phyloP scores from a whole-genome alignment of 2,888 invertebrate genomes.

The Hymenopus coronatus region DNA sequence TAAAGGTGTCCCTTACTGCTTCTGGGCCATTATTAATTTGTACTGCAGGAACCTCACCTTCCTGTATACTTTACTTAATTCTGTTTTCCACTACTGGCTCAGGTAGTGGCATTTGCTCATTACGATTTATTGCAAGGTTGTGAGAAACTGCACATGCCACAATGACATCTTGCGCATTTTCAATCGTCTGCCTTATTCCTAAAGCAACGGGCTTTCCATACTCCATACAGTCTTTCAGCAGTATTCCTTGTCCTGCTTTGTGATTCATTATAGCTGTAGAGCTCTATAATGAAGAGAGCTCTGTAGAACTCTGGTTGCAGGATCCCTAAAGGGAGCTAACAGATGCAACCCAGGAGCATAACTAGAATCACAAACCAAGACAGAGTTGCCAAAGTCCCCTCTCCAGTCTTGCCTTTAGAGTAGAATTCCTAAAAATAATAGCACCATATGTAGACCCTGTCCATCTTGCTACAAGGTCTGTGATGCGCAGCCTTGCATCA shows the following conservation, averaged over 20 bases:
- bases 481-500: neutral
- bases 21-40: too few relatives aligned
- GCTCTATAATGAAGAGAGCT: too few relatives aligned
- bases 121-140: slow-evolving; percentile 5
- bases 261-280: slow-evolving; percentile 41
- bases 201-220: slow-evolving; percentile 37
- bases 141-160: slow-evolving; percentile 19
- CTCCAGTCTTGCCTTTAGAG: slow-evolving; percentile 35
- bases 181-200: slow-evolving; percentile 27
- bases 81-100: neutral
- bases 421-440: slow-evolving; percentile 6
- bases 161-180: slow-evolving; percentile 8
- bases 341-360: slow-evolving; percentile 38
- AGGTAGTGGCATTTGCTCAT: neutral
- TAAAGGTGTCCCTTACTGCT: too few relatives aligned
- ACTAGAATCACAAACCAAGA: too few relatives aligned
- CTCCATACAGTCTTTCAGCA: slow-evolving; percentile 41
- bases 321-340: slow-evolving; percentile 39
- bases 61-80: neutral
- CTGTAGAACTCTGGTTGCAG: slow-evolving; percentile 36
- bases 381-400: slow-evolving; percentile 35
- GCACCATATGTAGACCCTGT: neutral
- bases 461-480: slow-evolving; percentile 9
- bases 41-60: neutral
- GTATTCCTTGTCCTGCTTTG: slow-evolving; percentile 41